Evolutionary conservation across 2,888 invertebrate genomes (phyloP).

Genomic region (Acronicta leporina): DNA sequence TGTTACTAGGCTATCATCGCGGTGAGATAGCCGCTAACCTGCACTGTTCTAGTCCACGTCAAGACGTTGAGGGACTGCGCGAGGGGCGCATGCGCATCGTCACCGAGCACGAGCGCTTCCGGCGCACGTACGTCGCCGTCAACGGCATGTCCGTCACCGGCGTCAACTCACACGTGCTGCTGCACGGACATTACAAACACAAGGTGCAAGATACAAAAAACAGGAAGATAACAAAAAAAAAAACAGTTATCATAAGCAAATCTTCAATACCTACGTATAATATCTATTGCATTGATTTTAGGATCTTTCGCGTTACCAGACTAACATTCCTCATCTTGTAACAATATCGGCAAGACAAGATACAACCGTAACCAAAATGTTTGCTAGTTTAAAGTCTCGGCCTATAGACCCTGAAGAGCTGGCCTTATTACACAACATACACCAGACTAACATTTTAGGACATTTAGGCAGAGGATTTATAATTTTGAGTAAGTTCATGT

Average conservation of each 20-base stretch:
- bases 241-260: not conserved
- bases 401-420: conserved; percentile 75
- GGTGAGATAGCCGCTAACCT: conserved; percentile 92
- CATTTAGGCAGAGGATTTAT: conserved; percentile 76
- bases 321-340: conserved; percentile 71
- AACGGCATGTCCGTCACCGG: too few relatives aligned
- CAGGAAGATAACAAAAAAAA: not conserved
- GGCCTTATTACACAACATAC: conserved; percentile 74
- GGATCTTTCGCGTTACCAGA: conserved; percentile 69
- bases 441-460: conserved; percentile 66
- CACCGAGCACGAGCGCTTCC: too few relatives aligned
- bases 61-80: conserved; percentile 81
- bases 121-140: too few relatives aligned
- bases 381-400: conserved; percentile 68
- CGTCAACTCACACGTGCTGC: conserved; percentile 33
- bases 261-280: too few relatives aligned
- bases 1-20: conserved; percentile 90
- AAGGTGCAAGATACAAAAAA: conserved; percentile 62
- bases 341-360: conserved; percentile 73
- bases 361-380: conserved; percentile 60
- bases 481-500: conserved; percentile 68
- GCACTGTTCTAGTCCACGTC: conserved; percentile 90
- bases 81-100: conserved; percentile 86
- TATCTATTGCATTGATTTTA: conserved; percentile 44
- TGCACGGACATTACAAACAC: conserved; percentile 69